Evolutionary conservation across 2,797 vertebrate species (phyloP).

Genomic region (Gallinago stenura): DNA sequence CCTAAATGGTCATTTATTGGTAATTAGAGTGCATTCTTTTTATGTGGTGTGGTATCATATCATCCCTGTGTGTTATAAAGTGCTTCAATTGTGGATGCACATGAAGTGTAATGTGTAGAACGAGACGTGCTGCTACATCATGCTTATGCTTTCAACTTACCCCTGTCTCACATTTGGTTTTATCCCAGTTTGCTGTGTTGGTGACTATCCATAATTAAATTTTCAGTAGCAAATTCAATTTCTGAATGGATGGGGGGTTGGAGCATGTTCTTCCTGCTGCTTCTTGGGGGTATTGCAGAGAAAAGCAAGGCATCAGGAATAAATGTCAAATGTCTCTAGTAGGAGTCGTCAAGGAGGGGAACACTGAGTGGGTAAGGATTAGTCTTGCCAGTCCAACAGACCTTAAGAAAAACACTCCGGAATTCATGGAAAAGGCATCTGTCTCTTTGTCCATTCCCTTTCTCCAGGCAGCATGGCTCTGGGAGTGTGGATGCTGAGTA

Average conservation of each 20-base stretch:
- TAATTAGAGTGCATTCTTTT: not conserved
- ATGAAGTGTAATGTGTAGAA: not conserved
- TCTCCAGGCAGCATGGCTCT: not conserved
- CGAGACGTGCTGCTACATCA: not conserved
- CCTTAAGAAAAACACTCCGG: not conserved
- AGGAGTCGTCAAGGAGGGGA: not conserved
- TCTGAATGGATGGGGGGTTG: not conserved
- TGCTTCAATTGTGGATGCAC: not conserved
- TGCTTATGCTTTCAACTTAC: not conserved
- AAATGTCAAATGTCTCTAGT: not conserved
- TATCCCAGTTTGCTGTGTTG: not conserved
- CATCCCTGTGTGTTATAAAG: not conserved
- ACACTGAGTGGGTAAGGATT: rapidly evolving
- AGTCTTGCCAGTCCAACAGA: not conserved
- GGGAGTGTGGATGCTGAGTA: not conserved
- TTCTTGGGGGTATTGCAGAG: not conserved
- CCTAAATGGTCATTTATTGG: not conserved
- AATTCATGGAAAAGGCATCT: not conserved
- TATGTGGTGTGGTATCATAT: not conserved
- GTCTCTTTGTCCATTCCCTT: not conserved
- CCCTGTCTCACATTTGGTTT: not conserved
- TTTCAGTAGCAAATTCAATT: conserved; percentile 7
- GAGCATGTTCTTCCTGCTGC: not conserved
- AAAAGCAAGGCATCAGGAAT: not conserved
- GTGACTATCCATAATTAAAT: not conserved